These are phyloP conservation scores for Kuschelorhynchus macadamiae DNA, from an alignment of 2,888 invertebrate genomes.

Conservation along the genomic window DNA sequence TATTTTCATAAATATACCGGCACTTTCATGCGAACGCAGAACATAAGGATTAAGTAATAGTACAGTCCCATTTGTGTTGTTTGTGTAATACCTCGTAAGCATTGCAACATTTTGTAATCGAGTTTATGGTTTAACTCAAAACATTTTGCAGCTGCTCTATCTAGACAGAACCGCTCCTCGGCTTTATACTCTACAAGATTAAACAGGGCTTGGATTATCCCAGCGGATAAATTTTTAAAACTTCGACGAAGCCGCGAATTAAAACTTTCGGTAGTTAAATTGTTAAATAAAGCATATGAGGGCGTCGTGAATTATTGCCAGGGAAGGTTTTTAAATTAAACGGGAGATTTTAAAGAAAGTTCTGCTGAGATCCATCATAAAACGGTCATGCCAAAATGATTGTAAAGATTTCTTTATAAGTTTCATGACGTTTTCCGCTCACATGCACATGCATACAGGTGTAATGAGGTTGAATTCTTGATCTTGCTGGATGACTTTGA, in stretches of 20 bases:
- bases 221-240: conserved; percentile 20
- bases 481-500: too few relatives aligned
- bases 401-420: too few relatives aligned
- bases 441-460: too few relatives aligned
- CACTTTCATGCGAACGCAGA: too few relatives aligned
- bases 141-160: conserved; percentile 35
- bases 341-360: neutral
- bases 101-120: conserved; percentile 25
- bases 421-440: too few relatives aligned
- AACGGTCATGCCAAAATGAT: too few relatives aligned
- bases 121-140: conserved; percentile 41
- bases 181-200: conserved; percentile 28
- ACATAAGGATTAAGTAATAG: conserved; percentile 1
- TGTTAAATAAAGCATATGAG: neutral
- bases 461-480: too few relatives aligned
- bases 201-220: conserved; percentile 22
- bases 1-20: too few relatives aligned
- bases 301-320: neutral
- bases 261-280: conserved; percentile 6
- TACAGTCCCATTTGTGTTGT: conserved; percentile 16
- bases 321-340: neutral
- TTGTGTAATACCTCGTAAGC: conserved; percentile 9
- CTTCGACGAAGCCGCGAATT: conserved; percentile 19
- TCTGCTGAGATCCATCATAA: too few relatives aligned
- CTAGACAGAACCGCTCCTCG: too few relatives aligned